A percentile compares a stretch with the other conserved stretches of the same genome.
phyloP scores from a whole-genome alignment of 1,140 invertebrate species.

The Brachionus manjavacas region DNA sequence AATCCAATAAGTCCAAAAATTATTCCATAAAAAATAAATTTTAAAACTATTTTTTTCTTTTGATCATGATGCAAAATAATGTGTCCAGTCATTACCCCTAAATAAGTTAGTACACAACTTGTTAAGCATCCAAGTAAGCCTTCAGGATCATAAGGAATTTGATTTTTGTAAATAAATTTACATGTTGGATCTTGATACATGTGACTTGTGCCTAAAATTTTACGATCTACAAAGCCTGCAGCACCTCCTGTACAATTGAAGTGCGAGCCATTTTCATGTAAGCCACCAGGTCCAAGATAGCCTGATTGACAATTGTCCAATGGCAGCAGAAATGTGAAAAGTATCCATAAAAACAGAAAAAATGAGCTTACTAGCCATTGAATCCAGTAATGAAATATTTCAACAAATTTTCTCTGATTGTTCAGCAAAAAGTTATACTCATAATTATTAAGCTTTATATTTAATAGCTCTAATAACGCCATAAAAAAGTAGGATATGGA shows the following conservation, averaged over 20 bases:
- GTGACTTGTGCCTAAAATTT: conserved; percentile 68
- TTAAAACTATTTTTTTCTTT: conserved; percentile 66
- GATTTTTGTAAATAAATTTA: conserved; percentile 51
- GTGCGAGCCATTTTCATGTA: conserved; percentile 64
- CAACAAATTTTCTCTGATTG: conserved; percentile 58
- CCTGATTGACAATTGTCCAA: conserved; percentile 72
- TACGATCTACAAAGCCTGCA: conserved; percentile 72
- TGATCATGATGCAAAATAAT: conserved; percentile 59
- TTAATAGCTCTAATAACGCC: conserved; percentile 65
- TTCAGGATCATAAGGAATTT: conserved; percentile 60
- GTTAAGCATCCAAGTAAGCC: conserved; percentile 67
- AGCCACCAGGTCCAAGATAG: conserved; percentile 77
- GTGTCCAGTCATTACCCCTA: conserved; percentile 63
- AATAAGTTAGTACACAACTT: conserved; percentile 66
- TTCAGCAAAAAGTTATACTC: conserved; percentile 50
- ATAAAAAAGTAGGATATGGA: conserved; percentile 74
- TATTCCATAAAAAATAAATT: conserved; percentile 56
- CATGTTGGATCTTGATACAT: conserved; percentile 70
- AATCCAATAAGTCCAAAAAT: conserved; percentile 65
- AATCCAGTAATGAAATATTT: conserved; percentile 64
- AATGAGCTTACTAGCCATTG: conserved; percentile 68
- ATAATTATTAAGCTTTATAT: conserved; percentile 43
- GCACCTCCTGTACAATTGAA: conserved; percentile 74
- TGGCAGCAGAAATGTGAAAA: conserved; percentile 67
- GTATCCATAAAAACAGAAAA: conserved; percentile 65